Percentiles rank a stretch among this genome's conserved stretches.
Conservation (phyloP, 2,797 vertebrate genomes). For the Pseudotriccus pelzelni region DNA sequence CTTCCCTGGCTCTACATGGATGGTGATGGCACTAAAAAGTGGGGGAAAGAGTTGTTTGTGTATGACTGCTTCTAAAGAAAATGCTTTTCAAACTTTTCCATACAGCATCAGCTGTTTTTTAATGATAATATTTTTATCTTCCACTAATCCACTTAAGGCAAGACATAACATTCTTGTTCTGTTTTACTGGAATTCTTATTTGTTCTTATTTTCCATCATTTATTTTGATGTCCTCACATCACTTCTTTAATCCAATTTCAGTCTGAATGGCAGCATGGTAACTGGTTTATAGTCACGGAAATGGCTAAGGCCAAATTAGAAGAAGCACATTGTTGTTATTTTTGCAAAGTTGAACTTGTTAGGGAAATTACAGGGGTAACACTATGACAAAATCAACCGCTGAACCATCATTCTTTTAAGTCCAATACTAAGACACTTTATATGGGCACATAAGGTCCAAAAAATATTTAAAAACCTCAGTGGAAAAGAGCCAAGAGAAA, state of each 20-base stretch:
- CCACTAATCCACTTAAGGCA: conserved; percentile 36
- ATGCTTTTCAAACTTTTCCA: conserved; percentile 13
- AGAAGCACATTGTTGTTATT: conserved; percentile 32
- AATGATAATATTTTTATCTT: conserved; percentile 52
- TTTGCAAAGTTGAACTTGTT: conserved; percentile 5
- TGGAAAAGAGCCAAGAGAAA: background rate
- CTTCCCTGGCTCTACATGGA: background rate
- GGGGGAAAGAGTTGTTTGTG: background rate
- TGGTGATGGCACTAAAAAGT: background rate
- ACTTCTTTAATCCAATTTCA: conserved; percentile 48
- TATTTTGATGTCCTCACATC: conserved; percentile 43
- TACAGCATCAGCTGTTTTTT: conserved; percentile 10
- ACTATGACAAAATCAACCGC: background rate
- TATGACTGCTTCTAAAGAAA: conserved; percentile 3
- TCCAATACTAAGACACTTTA: background rate
- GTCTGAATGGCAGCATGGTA: background rate
- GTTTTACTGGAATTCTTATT: conserved; percentile 47
- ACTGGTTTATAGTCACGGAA: background rate
- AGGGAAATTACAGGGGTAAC: background rate
- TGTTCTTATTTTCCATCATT: background rate
- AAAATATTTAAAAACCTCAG: conserved; percentile 5
- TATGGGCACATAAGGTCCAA: conserved; percentile 1
- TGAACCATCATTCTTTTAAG: background rate
- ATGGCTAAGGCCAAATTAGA: background rate
- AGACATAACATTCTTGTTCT: conserved; percentile 46